A percentile compares a stretch with the other conserved stretches of the same genome.
Evolutionary conservation across 2,797 vertebrate species (phyloP).

Genomic region (Sebastolobus alascanus): DNA sequence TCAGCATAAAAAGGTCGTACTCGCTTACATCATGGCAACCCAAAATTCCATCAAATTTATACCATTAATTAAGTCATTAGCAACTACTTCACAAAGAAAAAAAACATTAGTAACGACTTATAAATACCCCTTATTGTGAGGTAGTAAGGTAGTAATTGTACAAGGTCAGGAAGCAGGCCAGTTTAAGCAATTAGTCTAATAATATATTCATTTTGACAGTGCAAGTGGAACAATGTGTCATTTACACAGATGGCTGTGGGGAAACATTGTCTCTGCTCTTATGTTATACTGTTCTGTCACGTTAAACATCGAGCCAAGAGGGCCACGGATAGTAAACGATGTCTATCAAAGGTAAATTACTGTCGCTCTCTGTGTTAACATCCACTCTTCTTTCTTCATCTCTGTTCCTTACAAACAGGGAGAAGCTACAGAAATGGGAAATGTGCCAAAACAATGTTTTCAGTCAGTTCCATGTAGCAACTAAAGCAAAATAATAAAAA

Average conservation of each 20-base stretch:
- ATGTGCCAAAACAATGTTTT: conserved; percentile 32
- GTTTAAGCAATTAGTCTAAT: conserved; percentile 21
- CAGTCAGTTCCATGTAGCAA: conserved; percentile 23
- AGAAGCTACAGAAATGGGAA: conserved; percentile 14
- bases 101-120: neutral
- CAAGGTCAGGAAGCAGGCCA: neutral
- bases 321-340: conserved; percentile 11
- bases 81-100: neutral
- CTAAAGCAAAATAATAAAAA: conserved; percentile 30
- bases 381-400: conserved; percentile 16
- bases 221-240: neutral
- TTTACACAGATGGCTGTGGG: conserved; percentile 11
- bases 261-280: conserved; percentile 21
- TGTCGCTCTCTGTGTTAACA: conserved; percentile 28
- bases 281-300: conserved; percentile 17
- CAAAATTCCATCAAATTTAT: neutral
- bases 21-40: neutral
- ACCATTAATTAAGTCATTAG: neutral
- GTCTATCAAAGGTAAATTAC: conserved; percentile 48
- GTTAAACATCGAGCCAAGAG: conserved; percentile 41
- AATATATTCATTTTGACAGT: neutral
- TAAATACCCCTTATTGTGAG: neutral
- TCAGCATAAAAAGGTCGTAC: neutral
- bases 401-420: conserved; percentile 1
- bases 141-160: neutral